A percentile compares a stretch with the other conserved stretches of the same genome.
These are phyloP conservation scores for Machimus rusticus DNA, from an alignment of 2,888 invertebrate genomes.

Conservation along the genomic window DNA sequence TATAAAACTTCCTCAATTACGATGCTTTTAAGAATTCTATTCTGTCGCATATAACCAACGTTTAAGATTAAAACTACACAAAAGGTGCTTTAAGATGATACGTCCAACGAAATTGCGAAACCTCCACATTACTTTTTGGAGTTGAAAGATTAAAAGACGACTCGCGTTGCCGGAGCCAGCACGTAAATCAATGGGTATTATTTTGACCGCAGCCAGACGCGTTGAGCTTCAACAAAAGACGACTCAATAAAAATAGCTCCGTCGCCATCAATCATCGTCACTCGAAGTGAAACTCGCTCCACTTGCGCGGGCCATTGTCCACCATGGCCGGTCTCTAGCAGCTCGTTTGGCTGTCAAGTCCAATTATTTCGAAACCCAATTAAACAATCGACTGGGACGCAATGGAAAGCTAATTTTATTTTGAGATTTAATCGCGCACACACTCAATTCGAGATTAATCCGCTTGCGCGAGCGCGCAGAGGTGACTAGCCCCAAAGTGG, in stretches of 20 bases:
- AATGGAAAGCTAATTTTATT: slow-evolving; percentile 1
- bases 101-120: background rate
- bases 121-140: background rate
- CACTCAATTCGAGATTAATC: background rate
- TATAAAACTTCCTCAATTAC: too few species aligned
- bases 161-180: background rate
- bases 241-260: background rate
- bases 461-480: background rate
- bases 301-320: background rate
- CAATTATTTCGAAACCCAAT: slow-evolving; percentile 15
- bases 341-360: background rate
- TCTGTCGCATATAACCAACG: background rate
- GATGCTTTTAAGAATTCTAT: too few species aligned
- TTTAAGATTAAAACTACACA: background rate
- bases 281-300: background rate
- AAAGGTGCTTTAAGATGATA: background rate
- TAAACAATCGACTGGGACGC: background rate
- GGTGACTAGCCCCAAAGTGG: background rate
- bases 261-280: background rate
- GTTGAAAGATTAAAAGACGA: background rate
- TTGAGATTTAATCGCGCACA: background rate
- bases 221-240: background rate
- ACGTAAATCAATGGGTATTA: background rate
- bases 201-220: background rate
- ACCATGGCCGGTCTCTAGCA: background rate